A percentile compares a stretch with the other conserved stretches of the same genome.
phyloP scores from a whole-genome alignment of 1,140 invertebrate species.

The Camponotus floridanus region DNA sequence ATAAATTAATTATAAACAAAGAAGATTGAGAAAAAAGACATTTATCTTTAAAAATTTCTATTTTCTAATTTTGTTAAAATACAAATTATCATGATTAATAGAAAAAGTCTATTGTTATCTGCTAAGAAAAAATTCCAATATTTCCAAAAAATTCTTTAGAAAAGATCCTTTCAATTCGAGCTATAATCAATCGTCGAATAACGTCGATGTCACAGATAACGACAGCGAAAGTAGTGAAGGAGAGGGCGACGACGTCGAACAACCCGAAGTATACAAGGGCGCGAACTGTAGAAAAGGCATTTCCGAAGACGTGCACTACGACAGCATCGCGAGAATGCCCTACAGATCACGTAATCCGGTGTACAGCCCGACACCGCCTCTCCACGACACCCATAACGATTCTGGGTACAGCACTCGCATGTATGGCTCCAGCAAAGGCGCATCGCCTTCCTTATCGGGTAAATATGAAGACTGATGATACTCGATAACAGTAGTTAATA shows the following conservation, averaged over 20 bases:
- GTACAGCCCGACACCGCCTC: slow-evolving; percentile 82
- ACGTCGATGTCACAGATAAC: slow-evolving; percentile 71
- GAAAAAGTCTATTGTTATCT: too few relatives aligned
- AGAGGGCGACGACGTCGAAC: slow-evolving; percentile 76
- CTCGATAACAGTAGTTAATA: background rate
- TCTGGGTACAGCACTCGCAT: slow-evolving; percentile 93
- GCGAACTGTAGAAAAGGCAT: slow-evolving; percentile 70
- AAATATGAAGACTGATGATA: slow-evolving; percentile 2
- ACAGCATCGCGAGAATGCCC: slow-evolving; percentile 81
- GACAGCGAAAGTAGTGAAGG: slow-evolving; percentile 81
- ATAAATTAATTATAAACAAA: too few relatives aligned
- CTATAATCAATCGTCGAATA: background rate
- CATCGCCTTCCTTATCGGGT: slow-evolving; percentile 92
- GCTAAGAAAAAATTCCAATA: too few relatives aligned
- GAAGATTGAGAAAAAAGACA: too few relatives aligned
- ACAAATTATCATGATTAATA: too few relatives aligned
- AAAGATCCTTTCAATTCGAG: background rate
- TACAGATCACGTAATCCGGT: slow-evolving; percentile 84
- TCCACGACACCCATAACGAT: slow-evolving; percentile 90
- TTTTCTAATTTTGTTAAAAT: too few relatives aligned
- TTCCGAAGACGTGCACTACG: slow-evolving; percentile 75
- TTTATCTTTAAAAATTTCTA: too few relatives aligned
- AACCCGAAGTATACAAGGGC: slow-evolving; percentile 71
- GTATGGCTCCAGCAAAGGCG: slow-evolving; percentile 92
- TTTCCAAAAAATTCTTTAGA: too few relatives aligned